Percentiles rank a stretch among this genome's conserved stretches.
These are phyloP conservation scores for Eleginops maclovinus DNA, from an alignment of 2,113 vertebrate species.

Conservation along the genomic window DNA sequence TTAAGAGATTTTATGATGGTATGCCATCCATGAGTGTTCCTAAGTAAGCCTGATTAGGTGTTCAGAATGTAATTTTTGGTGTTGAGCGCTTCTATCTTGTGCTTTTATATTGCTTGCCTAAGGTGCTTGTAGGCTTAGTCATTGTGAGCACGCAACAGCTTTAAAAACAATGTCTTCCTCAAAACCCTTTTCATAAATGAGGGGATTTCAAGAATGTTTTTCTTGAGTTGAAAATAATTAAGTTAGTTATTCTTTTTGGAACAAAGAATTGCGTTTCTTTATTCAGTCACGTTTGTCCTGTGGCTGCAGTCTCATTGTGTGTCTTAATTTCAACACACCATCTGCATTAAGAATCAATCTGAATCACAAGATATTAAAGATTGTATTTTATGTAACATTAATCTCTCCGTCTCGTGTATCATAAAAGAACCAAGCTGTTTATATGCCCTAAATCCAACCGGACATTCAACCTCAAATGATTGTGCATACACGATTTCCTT, in stretches of 20 bases:
- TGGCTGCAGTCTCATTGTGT: slow-evolving; percentile 7
- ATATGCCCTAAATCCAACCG: slow-evolving; percentile 74
- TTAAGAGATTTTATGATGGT: slow-evolving; percentile 61
- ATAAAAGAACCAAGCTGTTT: slow-evolving; percentile 74
- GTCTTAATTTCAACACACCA: slow-evolving; percentile 58
- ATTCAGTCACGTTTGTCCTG: not conserved
- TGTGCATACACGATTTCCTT: slow-evolving; percentile 59
- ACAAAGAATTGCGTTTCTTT: not conserved
- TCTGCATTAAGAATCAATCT: slow-evolving; percentile 75
- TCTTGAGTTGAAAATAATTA: not conserved
- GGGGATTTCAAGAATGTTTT: slow-evolving; percentile 13
- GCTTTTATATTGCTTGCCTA: slow-evolving; percentile 44
- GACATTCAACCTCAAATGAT: slow-evolving; percentile 58
- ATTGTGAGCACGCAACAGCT: slow-evolving; percentile 35
- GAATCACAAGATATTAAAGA: slow-evolving; percentile 73
- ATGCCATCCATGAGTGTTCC: slow-evolving; percentile 39
- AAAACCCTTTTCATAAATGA: slow-evolving; percentile 18
- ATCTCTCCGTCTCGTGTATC: slow-evolving; percentile 68
- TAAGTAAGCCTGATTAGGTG: slow-evolving; percentile 69
- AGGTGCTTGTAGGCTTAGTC: slow-evolving; percentile 53
- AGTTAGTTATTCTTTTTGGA: not conserved
- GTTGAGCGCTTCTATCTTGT: slow-evolving; percentile 40
- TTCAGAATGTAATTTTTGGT: slow-evolving; percentile 33
- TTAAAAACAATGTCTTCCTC: slow-evolving; percentile 20
- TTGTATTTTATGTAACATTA: slow-evolving; percentile 74